Evolutionary conservation across 1,140 invertebrate species (phyloP).

Genomic region (Hycleus phaleratus): DNA sequence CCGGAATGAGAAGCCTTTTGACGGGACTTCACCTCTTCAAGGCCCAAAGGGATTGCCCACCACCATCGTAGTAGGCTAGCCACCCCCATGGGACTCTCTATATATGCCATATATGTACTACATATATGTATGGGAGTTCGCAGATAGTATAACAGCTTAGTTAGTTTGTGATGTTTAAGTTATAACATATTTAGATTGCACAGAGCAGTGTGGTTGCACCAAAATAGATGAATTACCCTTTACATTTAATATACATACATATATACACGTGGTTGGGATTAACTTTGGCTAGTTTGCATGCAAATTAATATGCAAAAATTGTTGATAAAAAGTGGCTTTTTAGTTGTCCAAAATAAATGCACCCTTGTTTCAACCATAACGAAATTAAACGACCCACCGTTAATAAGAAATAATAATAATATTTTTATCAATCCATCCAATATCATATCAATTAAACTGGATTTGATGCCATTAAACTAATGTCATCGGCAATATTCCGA

Average conservation of each 20-base stretch:
- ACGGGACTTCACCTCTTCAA: constrained; percentile 6
- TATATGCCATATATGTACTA: too few relatives aligned
- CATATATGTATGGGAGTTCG: too few relatives aligned
- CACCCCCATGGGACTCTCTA: too few relatives aligned
- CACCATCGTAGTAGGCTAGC: not conserved
- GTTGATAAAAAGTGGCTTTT: not conserved
- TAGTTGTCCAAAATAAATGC: too few relatives aligned
- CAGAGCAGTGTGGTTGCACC: constrained; percentile 4
- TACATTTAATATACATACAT: constrained; percentile 6
- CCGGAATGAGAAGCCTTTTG: constrained; percentile 22
- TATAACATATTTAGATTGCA: constrained; percentile 23
- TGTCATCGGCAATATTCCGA: too few relatives aligned
- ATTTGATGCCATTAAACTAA: too few relatives aligned
- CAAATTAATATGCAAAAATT: constrained; percentile 4
- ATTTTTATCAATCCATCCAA: too few relatives aligned
- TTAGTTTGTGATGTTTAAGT: constrained; percentile 26
- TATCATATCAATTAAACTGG: too few relatives aligned
- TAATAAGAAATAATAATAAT: too few relatives aligned
- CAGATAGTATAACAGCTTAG: constrained; percentile 1
- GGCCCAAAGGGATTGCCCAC: constrained; percentile 10
- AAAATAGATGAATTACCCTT: constrained; percentile 8
- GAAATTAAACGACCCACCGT: too few relatives aligned
- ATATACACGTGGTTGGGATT: constrained; percentile 7
- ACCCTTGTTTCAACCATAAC: too few relatives aligned
- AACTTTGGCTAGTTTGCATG: constrained; percentile 15